These are phyloP conservation scores for Puntigrus tetrazona DNA, from an alignment of 2,113 vertebrate species.

Conservation along the genomic window DNA sequence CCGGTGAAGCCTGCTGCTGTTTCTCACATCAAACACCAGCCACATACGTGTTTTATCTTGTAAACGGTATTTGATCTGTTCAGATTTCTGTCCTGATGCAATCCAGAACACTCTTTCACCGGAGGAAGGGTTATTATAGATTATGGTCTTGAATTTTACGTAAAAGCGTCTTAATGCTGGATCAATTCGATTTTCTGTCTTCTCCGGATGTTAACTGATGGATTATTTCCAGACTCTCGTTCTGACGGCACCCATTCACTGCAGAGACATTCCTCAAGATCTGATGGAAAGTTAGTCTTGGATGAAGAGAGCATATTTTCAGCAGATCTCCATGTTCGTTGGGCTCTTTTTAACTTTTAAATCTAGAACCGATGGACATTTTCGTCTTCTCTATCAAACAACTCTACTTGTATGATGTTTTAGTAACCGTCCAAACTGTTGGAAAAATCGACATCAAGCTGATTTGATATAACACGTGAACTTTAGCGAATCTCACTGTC, in stretches of 20 bases:
- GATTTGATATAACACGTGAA: conserved; percentile 3
- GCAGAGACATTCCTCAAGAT: neutral
- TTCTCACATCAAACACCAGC: no score
- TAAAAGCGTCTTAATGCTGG: no score
- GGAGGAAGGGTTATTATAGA: no score
- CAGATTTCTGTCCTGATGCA: no score
- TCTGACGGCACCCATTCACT: neutral
- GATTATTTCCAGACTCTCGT: neutral
- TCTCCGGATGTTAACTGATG: neutral
- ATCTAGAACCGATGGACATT: neutral
- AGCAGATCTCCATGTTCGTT: neutral
- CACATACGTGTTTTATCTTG: no score
- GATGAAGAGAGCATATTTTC: neutral
- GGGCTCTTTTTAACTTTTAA: neutral
- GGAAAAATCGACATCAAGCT: no score
- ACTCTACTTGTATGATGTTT: neutral
- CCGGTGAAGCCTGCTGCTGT: no score
- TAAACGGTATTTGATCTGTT: no score
- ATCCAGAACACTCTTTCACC: no score
- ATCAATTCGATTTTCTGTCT: no score
- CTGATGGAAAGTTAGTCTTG: neutral
- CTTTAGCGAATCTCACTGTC: neutral
- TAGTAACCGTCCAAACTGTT: neutral
- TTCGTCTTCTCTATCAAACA: neutral
- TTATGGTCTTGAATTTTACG: no score